Evolutionary conservation across 1,140 invertebrate species (phyloP), one percentile per base, ranked within the genome.

Genomic region (Protaetia brevitarsis): DNA sequence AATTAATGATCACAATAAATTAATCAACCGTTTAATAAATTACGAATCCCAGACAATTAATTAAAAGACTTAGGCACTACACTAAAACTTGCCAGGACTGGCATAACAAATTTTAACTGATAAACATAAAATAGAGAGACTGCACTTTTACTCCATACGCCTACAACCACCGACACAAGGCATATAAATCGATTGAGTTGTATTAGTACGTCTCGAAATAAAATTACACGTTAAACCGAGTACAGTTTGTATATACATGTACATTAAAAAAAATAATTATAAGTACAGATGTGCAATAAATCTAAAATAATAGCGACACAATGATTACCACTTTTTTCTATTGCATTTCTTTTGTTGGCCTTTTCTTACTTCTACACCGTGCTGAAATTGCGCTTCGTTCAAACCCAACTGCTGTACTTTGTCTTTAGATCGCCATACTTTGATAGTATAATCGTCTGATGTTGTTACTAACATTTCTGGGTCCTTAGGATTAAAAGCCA

Each of bases 381-480:
- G 60, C 31, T 69, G 71, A 30, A 76, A 72, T 36, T 69, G 57
- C 3, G 67, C 34, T 30, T 67, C 65, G 27, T 74, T 69, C 34
- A 77, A 69, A 3, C 72, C 72, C 31, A 84, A 69, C 34, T 79
- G 64, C 65, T 79, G 79, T 0, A 82, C 79, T 78, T 80, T 80
- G 4, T 80, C 74, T 61, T 80, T 78, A 65, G 85, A 86, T 16
- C 85, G 75, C 85, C 89, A 90, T 57, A 93, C 82, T 82, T 91
- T 94, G 36, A 95, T 87, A 10, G 86, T 88, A 72, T 85, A 85
- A 78, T 95, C 93, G 77, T 95, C 93, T 68, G 92, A 94, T 7
- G 90, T 90, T n/a, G 92, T 93, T 1, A 95, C 86, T 19, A 95
- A 79, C 86, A 93, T 92, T 78, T 93, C 87, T 1, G 89, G 84